Evolutionary conservation across 2,888 invertebrate genomes (phyloP), one percentile per base, ranked within the genome.

Genomic region (Temnothorax unifasciatus): DNA sequence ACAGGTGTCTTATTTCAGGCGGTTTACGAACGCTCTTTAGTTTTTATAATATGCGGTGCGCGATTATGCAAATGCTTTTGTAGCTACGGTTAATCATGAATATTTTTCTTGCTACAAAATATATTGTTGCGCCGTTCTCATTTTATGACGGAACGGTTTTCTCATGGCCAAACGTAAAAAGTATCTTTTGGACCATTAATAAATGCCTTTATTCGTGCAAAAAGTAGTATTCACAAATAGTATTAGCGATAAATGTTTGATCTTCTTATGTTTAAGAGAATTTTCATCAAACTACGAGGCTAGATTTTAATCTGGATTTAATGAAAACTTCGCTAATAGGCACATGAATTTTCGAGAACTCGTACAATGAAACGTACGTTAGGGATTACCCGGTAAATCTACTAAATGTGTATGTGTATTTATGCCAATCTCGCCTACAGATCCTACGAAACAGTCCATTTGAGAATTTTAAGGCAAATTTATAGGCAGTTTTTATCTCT

Each of bases 221-320:
- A 71, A 71, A 54, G 11, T 8, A 15, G 9, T 38, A 54, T 11
- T 71, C 38, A 21, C 1, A 38, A 21, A 9, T 71, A 29, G 8
- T 25, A 57, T 54, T 54, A 57, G 25, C 41, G 25, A 21, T 2
- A 71, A 34, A 52, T 13, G 9, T 9, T 52, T 38, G 13, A 38
- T 38, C 44, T 25, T 25, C n/a, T 63, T 52, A 50, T 38, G 13
- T 50, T 64, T 76, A 76, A 8, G 2, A 38, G 13, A 52, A 4
- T 64, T 64, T 50, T 34, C 44, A 8, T 21, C 66, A 54, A 77
- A 29, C n/a, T 57, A n/a, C 25, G 6, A 69, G 1, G 21, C 21
- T 44, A 47, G 5, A 34, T 44, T 79, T 69, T 54, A 54, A 25
- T n/a, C 34, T 21, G 44, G 29, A 68, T 77, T 77, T 64, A 44